Conservation (phyloP, 2,797 vertebrate genomes). For the Takifugu rubripes region DNA sequence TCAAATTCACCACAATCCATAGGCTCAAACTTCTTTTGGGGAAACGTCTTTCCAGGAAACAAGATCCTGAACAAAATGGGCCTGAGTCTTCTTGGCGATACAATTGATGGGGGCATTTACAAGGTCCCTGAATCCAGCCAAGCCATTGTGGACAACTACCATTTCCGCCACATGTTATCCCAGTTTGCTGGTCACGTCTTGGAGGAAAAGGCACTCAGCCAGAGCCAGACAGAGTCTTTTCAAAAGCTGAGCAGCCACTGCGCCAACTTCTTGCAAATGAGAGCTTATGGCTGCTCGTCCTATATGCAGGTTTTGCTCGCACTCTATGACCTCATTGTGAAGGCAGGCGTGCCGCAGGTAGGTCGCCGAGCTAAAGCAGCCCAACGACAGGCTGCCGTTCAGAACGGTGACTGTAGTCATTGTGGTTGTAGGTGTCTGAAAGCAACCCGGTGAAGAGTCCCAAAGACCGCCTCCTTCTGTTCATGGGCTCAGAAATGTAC, state of each 20-base stretch:
- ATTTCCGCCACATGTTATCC: conserved; percentile 70
- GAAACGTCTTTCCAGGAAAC: conserved; percentile 67
- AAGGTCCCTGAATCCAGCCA: conserved; percentile 39
- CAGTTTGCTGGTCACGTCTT: conserved; percentile 62
- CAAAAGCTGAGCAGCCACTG: conserved; percentile 66
- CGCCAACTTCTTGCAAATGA: conserved; percentile 63
- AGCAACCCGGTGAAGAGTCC: conserved; percentile 51
- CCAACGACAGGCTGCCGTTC: neutral
- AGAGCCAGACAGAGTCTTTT: conserved; percentile 45
- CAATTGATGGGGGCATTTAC: conserved; percentile 30
- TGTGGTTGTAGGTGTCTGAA: conserved; percentile 46
- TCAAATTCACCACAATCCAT: neutral
- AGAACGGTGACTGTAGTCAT: neutral
- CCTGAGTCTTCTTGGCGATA: conserved; percentile 62
- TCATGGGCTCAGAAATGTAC: conserved; percentile 67
- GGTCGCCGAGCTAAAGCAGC: neutral
- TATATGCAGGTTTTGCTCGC: conserved; percentile 67
- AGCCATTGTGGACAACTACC: conserved; percentile 50
- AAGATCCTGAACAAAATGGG: conserved; percentile 79
- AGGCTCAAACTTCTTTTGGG: neutral
- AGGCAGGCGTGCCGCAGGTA: conserved; percentile 61
- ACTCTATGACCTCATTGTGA: conserved; percentile 62
- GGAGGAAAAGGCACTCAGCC: conserved; percentile 33
- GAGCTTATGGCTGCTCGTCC: conserved; percentile 49
- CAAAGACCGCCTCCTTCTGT: conserved; percentile 73